Conservation (phyloP, 2,888 invertebrate species). For the Eilema sororculum region DNA sequence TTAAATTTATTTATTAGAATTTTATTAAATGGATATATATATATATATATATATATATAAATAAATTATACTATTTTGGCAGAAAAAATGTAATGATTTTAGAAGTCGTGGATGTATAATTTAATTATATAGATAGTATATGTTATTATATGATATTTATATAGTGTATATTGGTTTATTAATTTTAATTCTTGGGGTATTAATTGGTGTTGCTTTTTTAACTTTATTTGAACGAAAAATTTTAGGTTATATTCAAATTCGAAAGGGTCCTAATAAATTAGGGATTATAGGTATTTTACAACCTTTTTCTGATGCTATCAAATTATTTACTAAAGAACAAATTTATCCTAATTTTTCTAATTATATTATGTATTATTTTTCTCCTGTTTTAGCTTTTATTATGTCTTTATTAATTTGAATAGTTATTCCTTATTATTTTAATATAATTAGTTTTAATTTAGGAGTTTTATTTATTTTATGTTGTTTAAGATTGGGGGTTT, state of each 20-base stretch:
- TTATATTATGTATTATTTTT: constrained; percentile 88
- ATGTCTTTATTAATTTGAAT: constrained; percentile 87
- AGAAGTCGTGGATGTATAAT: constrained; percentile 88
- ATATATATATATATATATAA: constrained; percentile 27
- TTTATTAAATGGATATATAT: constrained; percentile 49
- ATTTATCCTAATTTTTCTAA: constrained; percentile 87
- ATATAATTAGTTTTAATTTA: constrained; percentile 86
- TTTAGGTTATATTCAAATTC: constrained; percentile 91
- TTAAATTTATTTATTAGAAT: constrained; percentile 78
- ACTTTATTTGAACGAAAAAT: constrained; percentile 91
- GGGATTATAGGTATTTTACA: constrained; percentile 88
- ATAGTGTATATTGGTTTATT: constrained; percentile 75
- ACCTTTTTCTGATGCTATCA: constrained; percentile 91
- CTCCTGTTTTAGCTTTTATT: constrained; percentile 87
- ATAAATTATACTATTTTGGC: constrained; percentile 42
- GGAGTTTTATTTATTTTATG: constrained; percentile 89
- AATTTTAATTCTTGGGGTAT: constrained; percentile 87
- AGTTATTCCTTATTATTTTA: constrained; percentile 86
- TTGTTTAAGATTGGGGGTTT: constrained; percentile 89
- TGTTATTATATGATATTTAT: constrained; percentile 79
- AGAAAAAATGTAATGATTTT: constrained; percentile 90
- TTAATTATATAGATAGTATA: constrained; percentile 85
- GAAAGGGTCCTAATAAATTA: constrained; percentile 91
- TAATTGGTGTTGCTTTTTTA: constrained; percentile 90
- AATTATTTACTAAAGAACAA: constrained; percentile 90